These are phyloP conservation scores for Coilia nasus DNA, from an alignment of 2,797 vertebrate genomes.

Conservation along the genomic window DNA sequence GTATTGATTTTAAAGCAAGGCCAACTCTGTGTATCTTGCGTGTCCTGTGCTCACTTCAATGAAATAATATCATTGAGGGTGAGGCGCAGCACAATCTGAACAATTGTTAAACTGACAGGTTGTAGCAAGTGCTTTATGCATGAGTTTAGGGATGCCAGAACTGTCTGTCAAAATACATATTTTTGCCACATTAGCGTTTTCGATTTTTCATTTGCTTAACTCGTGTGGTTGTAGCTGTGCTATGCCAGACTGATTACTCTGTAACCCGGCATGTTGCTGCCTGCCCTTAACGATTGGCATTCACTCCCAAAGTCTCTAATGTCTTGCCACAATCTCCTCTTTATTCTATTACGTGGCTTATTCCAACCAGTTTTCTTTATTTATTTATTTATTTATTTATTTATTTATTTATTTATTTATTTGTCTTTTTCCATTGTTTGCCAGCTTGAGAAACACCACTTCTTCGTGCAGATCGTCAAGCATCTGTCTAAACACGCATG, in stretches of 20 bases:
- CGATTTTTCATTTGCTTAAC: slow-evolving; percentile 24
- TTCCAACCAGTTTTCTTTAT: background rate
- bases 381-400: background rate
- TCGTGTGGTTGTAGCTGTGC: background rate
- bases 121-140: slow-evolving; percentile 51
- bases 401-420: slow-evolving; percentile 9
- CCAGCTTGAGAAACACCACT: background rate
- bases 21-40: slow-evolving; percentile 25
- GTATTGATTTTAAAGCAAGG: slow-evolving; percentile 2
- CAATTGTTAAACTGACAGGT: slow-evolving; percentile 48
- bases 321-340: slow-evolving; percentile 19
- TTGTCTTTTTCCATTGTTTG: background rate
- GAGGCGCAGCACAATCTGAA: background rate
- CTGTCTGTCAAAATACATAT: slow-evolving; percentile 33
- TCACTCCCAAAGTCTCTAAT: slow-evolving; percentile 17
- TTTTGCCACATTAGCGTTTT: slow-evolving; percentile 17
- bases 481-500: slow-evolving; percentile 16
- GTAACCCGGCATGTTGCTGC: slow-evolving; percentile 17
- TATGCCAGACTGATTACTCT: slow-evolving; percentile 12
- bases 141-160: slow-evolving; percentile 41
- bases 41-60: slow-evolving; percentile 55
- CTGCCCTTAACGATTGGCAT: slow-evolving; percentile 20
- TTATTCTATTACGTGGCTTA: slow-evolving; percentile 15
- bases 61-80: slow-evolving; percentile 52
- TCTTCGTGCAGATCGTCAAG: background rate